Base-by-base conservation (phyloP, 2,888 invertebrate species). In the Helleia helle region DNA sequence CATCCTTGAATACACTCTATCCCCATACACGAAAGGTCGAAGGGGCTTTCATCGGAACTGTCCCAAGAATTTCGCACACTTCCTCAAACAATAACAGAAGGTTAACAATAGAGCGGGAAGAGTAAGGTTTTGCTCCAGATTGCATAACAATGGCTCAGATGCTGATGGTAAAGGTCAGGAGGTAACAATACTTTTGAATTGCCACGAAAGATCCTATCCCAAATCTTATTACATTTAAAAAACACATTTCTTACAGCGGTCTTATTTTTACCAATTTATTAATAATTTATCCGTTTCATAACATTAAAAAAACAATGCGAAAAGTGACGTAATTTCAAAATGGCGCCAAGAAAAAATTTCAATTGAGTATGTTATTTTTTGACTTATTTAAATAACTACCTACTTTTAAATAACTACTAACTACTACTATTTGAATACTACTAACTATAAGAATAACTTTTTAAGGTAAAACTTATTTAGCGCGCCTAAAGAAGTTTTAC, bases 21-120 rank as follows among this genome's bases (percentile, higher is more conserved):
- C 17, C 6, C 44, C 43, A 15, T 1, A 9, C 4, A 7, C n/a
- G 11, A 30, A 39, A 2, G 9, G 39, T 39, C 31, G 26, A 18
- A 26, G 43, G 58, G 59, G 55, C 56, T 63, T 61, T 54, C 40
- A 46, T 61, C 58, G 50, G 59, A 62, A 64, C 64, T 44, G 56
- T 57, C 64, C 60, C 54, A 50, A 49, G 43, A 46, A 55, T 67
- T 75, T 76, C 63, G 79, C 77, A 73, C 66, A 74, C 75, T 77
- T 80, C 79, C 77, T 72, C 55, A 63, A 61, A 68, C 60, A 65
- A 73, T 65, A 56, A 61, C n/a, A n/a, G n/a, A 29, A 49, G 41
- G 59, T 49, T 55, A 61, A 75, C 72, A 73, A 71, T 60, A 51
- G 52, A 42, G 45, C 58, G 52, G 56, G 51, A 55, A 34, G 22